Evolutionary conservation across 2,888 invertebrate genomes (phyloP).

Genomic region (Ephialtes manifestator): DNA sequence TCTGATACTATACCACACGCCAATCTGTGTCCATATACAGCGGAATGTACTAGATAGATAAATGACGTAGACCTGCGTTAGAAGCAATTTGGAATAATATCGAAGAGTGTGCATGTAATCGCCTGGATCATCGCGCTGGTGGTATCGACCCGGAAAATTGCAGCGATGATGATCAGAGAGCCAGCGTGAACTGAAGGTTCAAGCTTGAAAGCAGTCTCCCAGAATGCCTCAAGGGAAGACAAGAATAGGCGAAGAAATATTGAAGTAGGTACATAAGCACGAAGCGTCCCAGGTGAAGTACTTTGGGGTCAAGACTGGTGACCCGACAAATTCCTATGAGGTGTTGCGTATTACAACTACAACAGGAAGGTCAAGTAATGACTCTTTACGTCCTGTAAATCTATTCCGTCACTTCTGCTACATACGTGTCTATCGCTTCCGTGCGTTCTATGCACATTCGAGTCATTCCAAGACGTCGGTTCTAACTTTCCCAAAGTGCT

Average conservation of each 20-base stretch:
- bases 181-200: background rate
- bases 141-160: conserved; percentile 70
- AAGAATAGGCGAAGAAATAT: conserved; percentile 49
- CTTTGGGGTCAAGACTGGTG: conserved; percentile 8
- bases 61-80: conserved; percentile 66
- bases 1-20: conserved; percentile 54
- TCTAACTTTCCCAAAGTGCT: background rate
- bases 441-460: background rate
- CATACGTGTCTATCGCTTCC: background rate
- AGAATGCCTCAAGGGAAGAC: conserved; percentile 40
- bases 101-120: conserved; percentile 70
- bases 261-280: background rate
- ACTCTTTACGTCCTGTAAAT: conserved; percentile 15
- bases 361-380: conserved; percentile 3
- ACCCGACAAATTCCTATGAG: conserved; percentile 17
- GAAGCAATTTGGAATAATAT: conserved; percentile 71
- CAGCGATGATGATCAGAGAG: conserved; percentile 67
- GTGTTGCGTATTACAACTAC: background rate
- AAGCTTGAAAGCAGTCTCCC: conserved; percentile 47
- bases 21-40: conserved; percentile 59
- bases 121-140: conserved; percentile 66
- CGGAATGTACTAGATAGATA: conserved; percentile 67
- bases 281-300: background rate
- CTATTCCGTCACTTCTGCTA: conserved; percentile 9
- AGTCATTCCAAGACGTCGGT: background rate